phyloP scores from a whole-genome alignment of 1,140 invertebrate species.

The Vanessa atalanta region DNA sequence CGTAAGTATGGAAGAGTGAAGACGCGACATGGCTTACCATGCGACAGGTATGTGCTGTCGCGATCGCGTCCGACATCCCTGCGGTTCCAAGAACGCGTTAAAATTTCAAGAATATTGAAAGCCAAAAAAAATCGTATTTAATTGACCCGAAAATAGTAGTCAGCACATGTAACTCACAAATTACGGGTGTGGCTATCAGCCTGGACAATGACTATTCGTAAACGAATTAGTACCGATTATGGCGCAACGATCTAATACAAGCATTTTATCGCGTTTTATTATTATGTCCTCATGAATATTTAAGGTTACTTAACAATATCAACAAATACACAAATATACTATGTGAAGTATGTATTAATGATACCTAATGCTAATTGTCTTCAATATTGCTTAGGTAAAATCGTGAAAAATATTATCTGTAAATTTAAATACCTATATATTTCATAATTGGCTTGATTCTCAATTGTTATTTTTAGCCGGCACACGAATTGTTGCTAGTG shows the following conservation, averaged over 20 bases:
- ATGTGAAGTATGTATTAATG: no score
- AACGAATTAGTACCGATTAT: conserved; percentile 56
- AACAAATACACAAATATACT: neutral
- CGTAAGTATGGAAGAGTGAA: conserved; percentile 64
- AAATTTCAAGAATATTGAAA: neutral
- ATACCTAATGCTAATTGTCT: no score
- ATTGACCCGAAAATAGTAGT: conserved; percentile 12
- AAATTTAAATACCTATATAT: neutral
- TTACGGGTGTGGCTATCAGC: conserved; percentile 52
- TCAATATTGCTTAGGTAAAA: neutral
- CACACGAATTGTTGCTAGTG: neutral
- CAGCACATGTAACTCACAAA: conserved; percentile 29
- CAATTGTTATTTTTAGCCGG: conserved; percentile 1
- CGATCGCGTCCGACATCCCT: neutral
- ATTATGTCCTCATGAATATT: neutral
- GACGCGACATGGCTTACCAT: conserved; percentile 34
- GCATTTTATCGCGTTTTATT: conserved; percentile 4
- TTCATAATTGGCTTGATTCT: conserved; percentile 3
- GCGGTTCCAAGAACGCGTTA: neutral
- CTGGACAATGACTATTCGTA: conserved; percentile 50
- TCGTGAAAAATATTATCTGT: neutral
- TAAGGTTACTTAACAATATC: neutral
- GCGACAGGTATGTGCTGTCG: conserved; percentile 39
- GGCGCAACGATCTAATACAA: conserved; percentile 36
- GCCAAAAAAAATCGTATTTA: neutral